Percentiles rank a stretch among this genome's conserved stretches.
These are phyloP conservation scores for Schlechtendalia chinensis DNA, from an alignment of 1,140 invertebrate species.

Conservation along the genomic window DNA sequence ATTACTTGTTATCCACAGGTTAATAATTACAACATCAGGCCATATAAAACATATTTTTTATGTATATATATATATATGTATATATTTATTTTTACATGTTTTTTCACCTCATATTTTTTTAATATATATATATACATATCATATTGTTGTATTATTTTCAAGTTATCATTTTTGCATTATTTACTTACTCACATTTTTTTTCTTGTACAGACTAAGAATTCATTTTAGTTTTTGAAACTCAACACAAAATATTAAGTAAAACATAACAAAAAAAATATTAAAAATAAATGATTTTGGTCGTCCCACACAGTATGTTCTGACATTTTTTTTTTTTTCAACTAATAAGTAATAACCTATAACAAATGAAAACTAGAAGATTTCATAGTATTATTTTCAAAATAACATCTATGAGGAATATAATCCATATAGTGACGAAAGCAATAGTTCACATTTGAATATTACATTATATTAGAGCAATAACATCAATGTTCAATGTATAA, in stretches of 20 bases:
- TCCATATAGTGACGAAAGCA: not conserved
- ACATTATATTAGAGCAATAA: not conserved
- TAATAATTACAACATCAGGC: not conserved
- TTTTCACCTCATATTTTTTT: not conserved
- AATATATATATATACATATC: too few relatives aligned
- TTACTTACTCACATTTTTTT: not conserved
- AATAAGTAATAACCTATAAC: too few relatives aligned
- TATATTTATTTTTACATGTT: not conserved
- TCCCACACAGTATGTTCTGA: not conserved
- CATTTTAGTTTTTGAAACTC: not conserved
- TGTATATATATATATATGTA: not conserved
- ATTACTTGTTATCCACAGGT: not conserved
- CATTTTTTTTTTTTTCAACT: not conserved
- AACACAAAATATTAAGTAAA: not conserved
- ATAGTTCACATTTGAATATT: not conserved
- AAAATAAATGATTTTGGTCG: not conserved
- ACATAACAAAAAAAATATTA: not conserved
- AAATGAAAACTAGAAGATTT: not conserved
- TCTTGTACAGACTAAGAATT: constrained; percentile 4
- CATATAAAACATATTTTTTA: not conserved
- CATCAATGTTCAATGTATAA: not conserved
- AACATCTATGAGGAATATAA: not conserved
- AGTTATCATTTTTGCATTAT: too few relatives aligned
- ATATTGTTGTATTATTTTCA: too few relatives aligned
- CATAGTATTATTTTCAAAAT: not conserved